These are phyloP conservation scores for Drosophila triauraria DNA, from an alignment of 1,140 invertebrate species.

Conservation along the genomic window DNA sequence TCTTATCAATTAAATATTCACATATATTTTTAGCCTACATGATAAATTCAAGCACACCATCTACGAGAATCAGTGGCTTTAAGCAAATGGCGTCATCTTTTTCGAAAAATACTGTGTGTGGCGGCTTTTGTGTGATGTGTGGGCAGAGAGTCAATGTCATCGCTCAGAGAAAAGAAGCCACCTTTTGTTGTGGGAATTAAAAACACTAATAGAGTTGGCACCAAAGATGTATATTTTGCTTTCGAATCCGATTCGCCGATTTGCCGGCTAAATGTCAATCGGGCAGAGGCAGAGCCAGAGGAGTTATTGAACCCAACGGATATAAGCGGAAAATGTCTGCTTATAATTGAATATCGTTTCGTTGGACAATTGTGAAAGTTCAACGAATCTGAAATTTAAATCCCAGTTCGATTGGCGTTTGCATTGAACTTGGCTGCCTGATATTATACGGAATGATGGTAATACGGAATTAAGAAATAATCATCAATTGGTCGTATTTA, in stretches of 20 bases:
- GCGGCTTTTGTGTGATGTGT: conserved; percentile 8
- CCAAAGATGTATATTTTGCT: conserved; percentile 46
- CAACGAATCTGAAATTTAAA: conserved; percentile 68
- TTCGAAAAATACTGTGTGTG: conserved; percentile 30
- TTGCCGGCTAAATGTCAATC: conserved; percentile 38
- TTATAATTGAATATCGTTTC: conserved; percentile 67
- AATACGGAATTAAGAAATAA: conserved; percentile 49
- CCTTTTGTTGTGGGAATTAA: conserved; percentile 33
- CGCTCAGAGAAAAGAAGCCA: conserved; percentile 16
- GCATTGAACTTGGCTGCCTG: conserved; percentile 34
- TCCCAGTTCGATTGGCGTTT: conserved; percentile 39
- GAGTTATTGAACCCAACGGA: conserved; percentile 64
- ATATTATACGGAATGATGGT: conserved; percentile 7
- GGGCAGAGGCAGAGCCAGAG: neutral
- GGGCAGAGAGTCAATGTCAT: conserved; percentile 39
- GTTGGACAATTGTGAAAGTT: conserved; percentile 74
- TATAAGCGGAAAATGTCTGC: conserved; percentile 54
- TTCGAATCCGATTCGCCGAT: conserved; percentile 53
- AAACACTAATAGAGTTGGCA: conserved; percentile 27
- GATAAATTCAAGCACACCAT: neutral
- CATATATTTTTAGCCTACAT: conserved; percentile 27
- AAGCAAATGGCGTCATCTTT: conserved; percentile 40
- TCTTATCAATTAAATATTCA: conserved; percentile 24
- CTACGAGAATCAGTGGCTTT: conserved; percentile 32
- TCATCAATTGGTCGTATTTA: conserved; percentile 69